Evolutionary conservation across 1,140 invertebrate species (phyloP), one percentile per base, ranked within the genome.

Genomic region (Oppia nitens): DNA sequence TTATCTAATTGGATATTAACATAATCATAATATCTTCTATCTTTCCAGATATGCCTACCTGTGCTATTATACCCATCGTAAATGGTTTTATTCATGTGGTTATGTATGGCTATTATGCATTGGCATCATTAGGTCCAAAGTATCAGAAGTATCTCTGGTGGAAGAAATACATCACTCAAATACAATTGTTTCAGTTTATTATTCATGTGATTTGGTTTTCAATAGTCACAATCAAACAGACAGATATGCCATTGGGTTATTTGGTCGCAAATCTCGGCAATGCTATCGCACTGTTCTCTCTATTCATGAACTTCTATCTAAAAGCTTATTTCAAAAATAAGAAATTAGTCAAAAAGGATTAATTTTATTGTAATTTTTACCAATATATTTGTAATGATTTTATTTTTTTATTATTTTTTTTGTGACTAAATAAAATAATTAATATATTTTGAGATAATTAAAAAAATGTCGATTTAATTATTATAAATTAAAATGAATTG

Each of bases 81-180:
- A 94, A 93, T 72, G 86, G 85, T n/a, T 87, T 89, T 67, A 87
- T 95, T 12, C 92, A 76, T 60, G 65, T 75, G 14, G 61, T 78
- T 53, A 77, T 78, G 75, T 78, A 78, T 60, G 64, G 67, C 25
- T 78, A 78, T 63, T 77, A 75, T 67, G 70, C 74, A 58, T 65
- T 76, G 60, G 66, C 76, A 17, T 73, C 76, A 9, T 64, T 78
- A 63, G 76, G 76, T 51, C 75, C 75, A 17, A 60, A 66, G 3
- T 69, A 74, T 62, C 70, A 71, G 61, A 72, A 71, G 52, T 77
- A 71, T 64, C 66, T 77, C 20, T 77, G 76, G 75, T 77, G 76
- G 76, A 77, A 77, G 67, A 73, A 70, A 62, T 74, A 77, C 65
- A 73, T 77, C 56, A 77, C 76, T 11, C 70, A 67, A 55, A 70